Conservation (phyloP, 1,140 invertebrate species). For the Drosophila arizonae region DNA sequence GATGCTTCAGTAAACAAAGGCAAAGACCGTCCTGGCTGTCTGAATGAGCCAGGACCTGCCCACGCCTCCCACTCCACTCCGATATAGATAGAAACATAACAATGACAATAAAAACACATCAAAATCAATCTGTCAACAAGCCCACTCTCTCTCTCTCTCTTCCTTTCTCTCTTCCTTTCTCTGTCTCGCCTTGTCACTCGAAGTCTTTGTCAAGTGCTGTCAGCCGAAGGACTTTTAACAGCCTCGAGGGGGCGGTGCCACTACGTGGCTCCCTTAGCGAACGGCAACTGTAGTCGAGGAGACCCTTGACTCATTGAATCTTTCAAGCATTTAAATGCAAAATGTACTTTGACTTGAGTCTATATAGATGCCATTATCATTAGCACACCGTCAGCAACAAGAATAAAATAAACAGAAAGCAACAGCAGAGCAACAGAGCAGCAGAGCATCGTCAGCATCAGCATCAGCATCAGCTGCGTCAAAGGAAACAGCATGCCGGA, state of each 20-base stretch:
- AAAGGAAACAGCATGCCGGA: slow-evolving; percentile 64
- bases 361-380: slow-evolving; percentile 61
- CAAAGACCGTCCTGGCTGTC: neutral
- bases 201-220: slow-evolving; percentile 47
- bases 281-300: neutral
- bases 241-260: slow-evolving; percentile 1
- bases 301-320: slow-evolving; percentile 41
- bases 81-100: slow-evolving; percentile 53
- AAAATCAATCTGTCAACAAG: slow-evolving; percentile 80
- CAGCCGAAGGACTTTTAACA: slow-evolving; percentile 32
- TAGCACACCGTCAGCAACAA: slow-evolving; percentile 41
- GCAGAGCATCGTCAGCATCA: neutral
- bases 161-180: neutral
- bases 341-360: slow-evolving; percentile 37
- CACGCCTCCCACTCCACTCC: neutral
- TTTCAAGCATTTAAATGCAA: slow-evolving; percentile 68
- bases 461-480: slow-evolving; percentile 22
- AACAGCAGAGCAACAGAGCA: neutral
- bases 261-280: neutral
- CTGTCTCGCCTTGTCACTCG: neutral
- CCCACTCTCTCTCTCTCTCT: neutral
- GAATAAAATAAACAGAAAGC: slow-evolving; percentile 3
- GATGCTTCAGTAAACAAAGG: slow-evolving; percentile 29
- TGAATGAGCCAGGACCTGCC: neutral
- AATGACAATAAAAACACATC: slow-evolving; percentile 80